These are phyloP conservation scores for Callimorpha dominula DNA, from an alignment of 2,888 invertebrate genomes.

Conservation along the genomic window DNA sequence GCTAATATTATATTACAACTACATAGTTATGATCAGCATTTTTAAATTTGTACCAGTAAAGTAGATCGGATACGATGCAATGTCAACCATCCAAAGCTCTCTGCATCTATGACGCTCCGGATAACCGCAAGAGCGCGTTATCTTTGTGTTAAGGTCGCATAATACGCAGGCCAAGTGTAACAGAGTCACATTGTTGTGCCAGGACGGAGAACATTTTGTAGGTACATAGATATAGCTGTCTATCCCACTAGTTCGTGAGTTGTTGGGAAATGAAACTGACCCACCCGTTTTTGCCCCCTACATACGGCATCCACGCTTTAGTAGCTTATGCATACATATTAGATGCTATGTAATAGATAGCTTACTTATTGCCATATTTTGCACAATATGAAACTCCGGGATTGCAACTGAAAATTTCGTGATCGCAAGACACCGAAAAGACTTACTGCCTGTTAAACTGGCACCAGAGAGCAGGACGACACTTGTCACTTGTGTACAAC, in stretches of 20 bases:
- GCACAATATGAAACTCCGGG: not conserved
- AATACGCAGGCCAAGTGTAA: not conserved
- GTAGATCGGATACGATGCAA: not conserved
- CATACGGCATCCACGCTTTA: not conserved
- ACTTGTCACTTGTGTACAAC: too few species aligned
- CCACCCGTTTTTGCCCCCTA: too few species aligned
- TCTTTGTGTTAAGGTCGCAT: not conserved
- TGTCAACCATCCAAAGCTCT: not conserved
- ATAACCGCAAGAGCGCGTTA: not conserved
- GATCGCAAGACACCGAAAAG: not conserved
- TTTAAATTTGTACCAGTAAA: too few species aligned
- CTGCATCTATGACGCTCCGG: not conserved
- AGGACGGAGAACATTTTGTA: not conserved
- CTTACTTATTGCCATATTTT: not conserved
- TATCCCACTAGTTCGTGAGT: too few species aligned
- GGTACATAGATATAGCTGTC: too few species aligned
- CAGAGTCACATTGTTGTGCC: not conserved
- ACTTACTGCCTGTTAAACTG: not conserved
- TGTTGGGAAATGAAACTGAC: too few species aligned
- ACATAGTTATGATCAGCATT: too few species aligned
- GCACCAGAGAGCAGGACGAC: too few species aligned
- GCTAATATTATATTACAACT: too few species aligned
- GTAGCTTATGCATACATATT: too few species aligned
- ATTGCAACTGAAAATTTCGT: not conserved
- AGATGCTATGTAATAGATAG: not conserved